Percentiles rank a stretch among this genome's conserved stretches.
These are phyloP conservation scores for Melanotaenia parkinsoni DNA, from an alignment of 2,797 vertebrate genomes.

Conservation along the genomic window DNA sequence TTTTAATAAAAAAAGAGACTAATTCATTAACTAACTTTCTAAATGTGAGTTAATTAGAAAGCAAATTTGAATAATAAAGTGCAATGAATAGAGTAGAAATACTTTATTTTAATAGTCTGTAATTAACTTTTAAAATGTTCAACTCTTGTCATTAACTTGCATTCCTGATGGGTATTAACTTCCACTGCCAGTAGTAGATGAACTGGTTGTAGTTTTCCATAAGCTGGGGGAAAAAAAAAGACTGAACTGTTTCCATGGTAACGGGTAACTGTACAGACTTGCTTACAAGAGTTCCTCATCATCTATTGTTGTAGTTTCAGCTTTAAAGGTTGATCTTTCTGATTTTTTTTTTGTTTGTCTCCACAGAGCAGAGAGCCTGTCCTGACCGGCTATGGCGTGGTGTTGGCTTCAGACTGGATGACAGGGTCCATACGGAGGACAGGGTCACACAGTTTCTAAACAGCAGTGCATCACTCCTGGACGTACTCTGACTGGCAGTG, in stretches of 20 bases:
- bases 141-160: neutral
- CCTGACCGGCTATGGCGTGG: conserved; percentile 81
- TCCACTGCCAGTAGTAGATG: neutral
- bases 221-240: neutral
- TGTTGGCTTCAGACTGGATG: conserved; percentile 85
- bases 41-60: too few species aligned
- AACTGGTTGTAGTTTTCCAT: conserved; percentile 21
- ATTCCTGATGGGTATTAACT: neutral
- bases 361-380: conserved; percentile 44
- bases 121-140: neutral
- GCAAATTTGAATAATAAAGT: neutral
- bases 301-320: neutral
- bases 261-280: conserved; percentile 21
- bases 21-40: too few species aligned
- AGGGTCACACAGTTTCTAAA: conserved; percentile 54
- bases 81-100: too few species aligned
- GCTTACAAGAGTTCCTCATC: neutral
- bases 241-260: conserved; percentile 39
- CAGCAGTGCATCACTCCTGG: conserved; percentile 39
- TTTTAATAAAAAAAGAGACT: too few species aligned
- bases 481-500: conserved; percentile 47
- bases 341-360: conserved; percentile 14
- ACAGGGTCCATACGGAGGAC: conserved; percentile 75
- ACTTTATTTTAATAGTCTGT: neutral
- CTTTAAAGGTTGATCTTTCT: conserved; percentile 1